Evolutionary conservation across 2,888 invertebrate genomes (phyloP).

Genomic region (Phragmatobia fuliginosa): DNA sequence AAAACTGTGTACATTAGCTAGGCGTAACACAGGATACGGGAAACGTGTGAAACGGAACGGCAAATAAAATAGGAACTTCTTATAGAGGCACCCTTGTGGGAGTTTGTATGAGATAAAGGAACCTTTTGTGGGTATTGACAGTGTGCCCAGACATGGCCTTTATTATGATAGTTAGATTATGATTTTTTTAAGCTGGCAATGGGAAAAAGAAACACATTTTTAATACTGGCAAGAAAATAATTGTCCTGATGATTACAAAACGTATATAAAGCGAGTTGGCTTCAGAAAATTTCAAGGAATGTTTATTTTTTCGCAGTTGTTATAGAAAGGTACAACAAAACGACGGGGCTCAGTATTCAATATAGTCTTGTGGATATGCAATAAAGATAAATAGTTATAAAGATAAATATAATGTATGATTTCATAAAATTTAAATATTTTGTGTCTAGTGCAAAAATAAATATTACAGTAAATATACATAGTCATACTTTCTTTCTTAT

Average conservation of each 20-base stretch:
- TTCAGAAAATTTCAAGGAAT: neutral
- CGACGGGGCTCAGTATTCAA: too few species aligned
- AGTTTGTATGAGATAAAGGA: slow-evolving; percentile 23
- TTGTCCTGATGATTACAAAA: neutral
- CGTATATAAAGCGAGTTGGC: neutral
- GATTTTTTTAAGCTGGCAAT: neutral
- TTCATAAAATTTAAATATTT: too few species aligned
- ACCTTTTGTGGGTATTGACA: slow-evolving; percentile 15
- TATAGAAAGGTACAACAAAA: too few species aligned
- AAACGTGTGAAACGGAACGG: slow-evolving; percentile 37
- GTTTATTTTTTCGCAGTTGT: too few species aligned
- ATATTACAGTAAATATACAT: too few species aligned
- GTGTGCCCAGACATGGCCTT: neutral
- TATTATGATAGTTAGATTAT: neutral
- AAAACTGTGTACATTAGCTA: slow-evolving; percentile 40
- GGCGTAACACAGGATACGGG: slow-evolving; percentile 30
- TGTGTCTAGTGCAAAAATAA: too few species aligned
- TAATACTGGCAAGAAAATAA: neutral
- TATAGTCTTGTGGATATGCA: too few species aligned
- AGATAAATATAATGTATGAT: too few species aligned
- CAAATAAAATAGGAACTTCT: slow-evolving; percentile 35
- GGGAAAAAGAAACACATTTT: neutral
- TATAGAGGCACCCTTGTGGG: slow-evolving; percentile 25
- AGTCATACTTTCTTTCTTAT: too few species aligned
- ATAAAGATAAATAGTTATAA: too few species aligned